These are phyloP conservation scores for Carettochelys insculpta DNA, from an alignment of 2,113 vertebrate genomes.

Conservation along the genomic window DNA sequence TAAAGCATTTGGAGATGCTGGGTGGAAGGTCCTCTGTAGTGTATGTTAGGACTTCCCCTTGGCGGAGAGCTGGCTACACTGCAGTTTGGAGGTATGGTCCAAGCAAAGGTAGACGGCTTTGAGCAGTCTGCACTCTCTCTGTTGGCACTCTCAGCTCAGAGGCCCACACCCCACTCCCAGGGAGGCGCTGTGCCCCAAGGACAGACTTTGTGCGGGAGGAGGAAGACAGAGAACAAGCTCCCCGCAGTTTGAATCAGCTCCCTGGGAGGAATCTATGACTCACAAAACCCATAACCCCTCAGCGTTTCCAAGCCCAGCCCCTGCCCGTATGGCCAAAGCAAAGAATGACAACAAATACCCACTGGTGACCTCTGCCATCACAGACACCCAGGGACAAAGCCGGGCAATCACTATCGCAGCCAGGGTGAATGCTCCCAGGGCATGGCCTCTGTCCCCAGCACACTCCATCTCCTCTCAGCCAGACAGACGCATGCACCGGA, in stretches of 20 bases:
- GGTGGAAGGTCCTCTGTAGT: not conserved
- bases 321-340: not conserved
- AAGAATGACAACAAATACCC: not conserved
- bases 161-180: not conserved
- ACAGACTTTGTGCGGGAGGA: not conserved
- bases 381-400: not conserved
- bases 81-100: not conserved
- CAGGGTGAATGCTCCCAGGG: not conserved
- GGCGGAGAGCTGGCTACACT: not conserved
- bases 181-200: not conserved
- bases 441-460: not conserved
- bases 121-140: not conserved
- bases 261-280: not conserved
- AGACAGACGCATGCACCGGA: not conserved
- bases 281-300: not conserved
- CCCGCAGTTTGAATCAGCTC: not conserved
- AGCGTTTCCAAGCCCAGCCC: not conserved
- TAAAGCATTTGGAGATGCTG: not conserved
- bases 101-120: not conserved
- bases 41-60: not conserved
- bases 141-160: not conserved
- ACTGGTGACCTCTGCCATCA: not conserved
- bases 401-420: not conserved
- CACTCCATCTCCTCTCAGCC: not conserved
- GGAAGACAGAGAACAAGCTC: not conserved